These are phyloP conservation scores for Teleiodes luculella DNA, from an alignment of 2,888 invertebrate genomes.

Conservation along the genomic window DNA sequence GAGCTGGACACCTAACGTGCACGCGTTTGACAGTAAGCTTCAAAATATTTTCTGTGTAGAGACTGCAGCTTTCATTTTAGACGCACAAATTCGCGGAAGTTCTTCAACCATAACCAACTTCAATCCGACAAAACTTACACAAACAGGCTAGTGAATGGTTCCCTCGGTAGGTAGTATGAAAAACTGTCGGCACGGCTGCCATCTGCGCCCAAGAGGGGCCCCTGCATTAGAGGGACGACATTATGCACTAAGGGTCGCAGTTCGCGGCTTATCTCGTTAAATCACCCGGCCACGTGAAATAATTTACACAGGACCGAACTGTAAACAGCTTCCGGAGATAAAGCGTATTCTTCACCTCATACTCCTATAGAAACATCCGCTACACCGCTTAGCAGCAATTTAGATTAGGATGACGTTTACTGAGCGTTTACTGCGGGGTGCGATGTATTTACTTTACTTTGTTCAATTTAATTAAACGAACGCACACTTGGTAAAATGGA, in stretches of 20 bases:
- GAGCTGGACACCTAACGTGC: too few relatives aligned
- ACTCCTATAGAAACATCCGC: constrained; percentile 29
- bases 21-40: too few relatives aligned
- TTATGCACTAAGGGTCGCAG: constrained; percentile 70
- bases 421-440: constrained; percentile 27
- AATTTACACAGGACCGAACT: constrained; percentile 48
- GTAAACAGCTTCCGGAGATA: constrained; percentile 55
- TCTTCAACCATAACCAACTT: neutral
- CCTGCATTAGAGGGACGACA: constrained; percentile 75
- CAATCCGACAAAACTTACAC: neutral
- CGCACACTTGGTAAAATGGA: neutral
- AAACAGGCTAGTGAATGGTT: constrained; percentile 15
- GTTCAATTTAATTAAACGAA: neutral
- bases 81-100: neutral
- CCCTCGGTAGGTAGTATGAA: constrained; percentile 47
- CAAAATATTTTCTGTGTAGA: too few relatives aligned
- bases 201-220: constrained; percentile 64
- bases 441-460: neutral
- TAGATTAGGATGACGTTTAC: constrained; percentile 30
- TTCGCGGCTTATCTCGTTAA: constrained; percentile 69
- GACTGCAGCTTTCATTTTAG: too few relatives aligned
- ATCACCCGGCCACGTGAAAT: constrained; percentile 54
- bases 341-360: constrained; percentile 11
- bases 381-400: constrained; percentile 37
- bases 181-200: constrained; percentile 67